phyloP scores from a whole-genome alignment of 2,888 invertebrate genomes.

The Apamea anceps region DNA sequence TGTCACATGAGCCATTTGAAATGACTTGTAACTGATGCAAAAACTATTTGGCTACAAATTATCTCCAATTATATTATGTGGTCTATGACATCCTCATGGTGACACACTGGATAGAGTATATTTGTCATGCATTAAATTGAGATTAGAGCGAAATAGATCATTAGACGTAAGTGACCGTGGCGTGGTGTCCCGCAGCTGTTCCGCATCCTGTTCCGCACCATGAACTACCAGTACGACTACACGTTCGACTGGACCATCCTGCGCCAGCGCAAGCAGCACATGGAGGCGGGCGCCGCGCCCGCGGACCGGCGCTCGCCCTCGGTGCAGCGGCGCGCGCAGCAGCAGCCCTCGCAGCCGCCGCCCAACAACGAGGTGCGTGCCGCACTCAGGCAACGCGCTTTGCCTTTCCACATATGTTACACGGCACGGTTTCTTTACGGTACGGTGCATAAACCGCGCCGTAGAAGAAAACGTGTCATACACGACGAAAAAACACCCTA shows the following conservation, averaged over 20 bases:
- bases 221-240: constrained; percentile 99
- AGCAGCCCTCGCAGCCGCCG: constrained; percentile 84
- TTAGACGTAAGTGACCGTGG: not conserved
- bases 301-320: constrained; percentile 86
- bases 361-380: constrained; percentile 84
- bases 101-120: not conserved
- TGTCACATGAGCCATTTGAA: too few species aligned
- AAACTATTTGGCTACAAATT: not conserved
- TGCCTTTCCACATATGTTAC: not conserved
- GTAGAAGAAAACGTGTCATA: too few species aligned
- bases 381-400: not conserved
- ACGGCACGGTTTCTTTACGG: too few species aligned
- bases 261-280: constrained; percentile 95
- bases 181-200: constrained; percentile 90
- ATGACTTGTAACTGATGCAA: not conserved
- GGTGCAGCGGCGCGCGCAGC: constrained; percentile 85
- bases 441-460: too few species aligned
- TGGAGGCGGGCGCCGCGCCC: constrained; percentile 82
- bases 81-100: not conserved
- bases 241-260: constrained; percentile 99
- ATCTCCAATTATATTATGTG: too few species aligned
- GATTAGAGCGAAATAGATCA: not conserved
- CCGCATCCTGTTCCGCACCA: constrained; percentile 99
- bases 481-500: too few species aligned
- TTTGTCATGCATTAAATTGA: not conserved